Conservation (phyloP, 2,113 vertebrate genomes). For the Ptilonorhynchus violaceus region DNA sequence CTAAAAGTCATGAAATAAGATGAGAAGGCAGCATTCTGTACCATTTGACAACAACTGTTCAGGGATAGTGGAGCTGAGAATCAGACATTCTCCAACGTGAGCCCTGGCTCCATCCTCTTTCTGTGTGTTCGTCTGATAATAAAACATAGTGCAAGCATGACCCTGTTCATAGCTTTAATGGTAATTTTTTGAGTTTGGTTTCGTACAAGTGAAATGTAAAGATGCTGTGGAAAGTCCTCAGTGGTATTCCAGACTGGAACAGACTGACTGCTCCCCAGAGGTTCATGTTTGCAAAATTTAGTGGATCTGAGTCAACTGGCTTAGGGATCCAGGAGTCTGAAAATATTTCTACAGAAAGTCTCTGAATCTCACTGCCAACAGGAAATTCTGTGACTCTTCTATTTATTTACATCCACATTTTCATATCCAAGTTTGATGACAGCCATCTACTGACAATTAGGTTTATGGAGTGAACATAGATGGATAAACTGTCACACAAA, state of each 20-base stretch:
- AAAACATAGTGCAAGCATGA: background rate
- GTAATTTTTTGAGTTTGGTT: background rate
- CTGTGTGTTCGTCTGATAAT: background rate
- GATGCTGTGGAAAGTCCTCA: background rate
- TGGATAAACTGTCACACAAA: constrained; percentile 14
- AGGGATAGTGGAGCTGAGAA: background rate
- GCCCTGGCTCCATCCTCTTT: background rate
- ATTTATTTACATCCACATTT: constrained; percentile 2
- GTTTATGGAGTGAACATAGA: background rate
- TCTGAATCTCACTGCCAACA: background rate
- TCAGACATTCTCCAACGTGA: background rate
- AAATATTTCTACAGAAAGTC: background rate
- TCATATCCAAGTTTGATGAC: background rate
- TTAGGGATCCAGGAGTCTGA: background rate
- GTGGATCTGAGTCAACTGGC: background rate
- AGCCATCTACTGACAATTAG: constrained; percentile 4
- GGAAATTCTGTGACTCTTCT: background rate
- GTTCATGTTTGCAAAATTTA: background rate
- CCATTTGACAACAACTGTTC: background rate
- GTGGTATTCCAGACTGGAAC: background rate
- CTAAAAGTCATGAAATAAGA: background rate
- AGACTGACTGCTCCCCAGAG: background rate
- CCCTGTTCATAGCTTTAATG: rapidly evolving
- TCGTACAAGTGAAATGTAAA: background rate
- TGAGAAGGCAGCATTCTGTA: background rate